Conservation (phyloP, 2,113 vertebrate genomes). For the Podiceps cristatus region DNA sequence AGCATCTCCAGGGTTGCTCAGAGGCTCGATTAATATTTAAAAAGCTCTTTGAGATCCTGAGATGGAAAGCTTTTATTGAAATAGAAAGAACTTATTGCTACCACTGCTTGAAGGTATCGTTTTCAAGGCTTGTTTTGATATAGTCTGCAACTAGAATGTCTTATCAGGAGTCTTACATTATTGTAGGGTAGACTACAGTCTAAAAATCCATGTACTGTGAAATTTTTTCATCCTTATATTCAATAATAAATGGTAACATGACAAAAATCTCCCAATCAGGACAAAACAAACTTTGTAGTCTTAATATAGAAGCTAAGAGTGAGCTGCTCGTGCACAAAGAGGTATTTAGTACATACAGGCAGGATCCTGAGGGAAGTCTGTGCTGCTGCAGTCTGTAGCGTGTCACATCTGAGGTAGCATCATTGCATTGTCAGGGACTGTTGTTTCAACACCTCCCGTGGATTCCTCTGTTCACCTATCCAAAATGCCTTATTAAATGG, state of each 20-base stretch:
- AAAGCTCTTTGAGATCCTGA: slow-evolving; percentile 40
- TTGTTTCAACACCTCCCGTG: not conserved
- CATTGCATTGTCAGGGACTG: not conserved
- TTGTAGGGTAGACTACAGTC: not conserved
- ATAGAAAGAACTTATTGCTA: slow-evolving; percentile 30
- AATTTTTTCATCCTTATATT: not conserved
- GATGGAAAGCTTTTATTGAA: slow-evolving; percentile 62
- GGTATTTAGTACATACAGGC: not conserved
- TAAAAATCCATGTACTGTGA: not conserved
- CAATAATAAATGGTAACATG: slow-evolving; percentile 18
- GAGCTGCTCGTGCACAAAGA: not conserved
- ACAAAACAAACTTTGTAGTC: not conserved
- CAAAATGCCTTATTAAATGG: not conserved
- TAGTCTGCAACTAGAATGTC: not conserved
- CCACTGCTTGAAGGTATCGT: slow-evolving; percentile 14
- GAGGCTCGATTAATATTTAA: slow-evolving; percentile 65
- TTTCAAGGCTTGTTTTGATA: slow-evolving; percentile 37
- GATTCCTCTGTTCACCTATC: not conserved
- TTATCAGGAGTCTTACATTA: not conserved
- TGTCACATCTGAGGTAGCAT: not conserved
- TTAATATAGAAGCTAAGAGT: not conserved
- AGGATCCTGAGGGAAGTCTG: not conserved
- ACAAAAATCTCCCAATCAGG: slow-evolving; percentile 9
- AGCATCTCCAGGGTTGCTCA: slow-evolving; percentile 48
- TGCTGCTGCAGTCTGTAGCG: not conserved